Evolutionary conservation across 2,113 vertebrate species (phyloP), one percentile per base, ranked within the genome.

Genomic region (Addax nasomaculatus): DNA sequence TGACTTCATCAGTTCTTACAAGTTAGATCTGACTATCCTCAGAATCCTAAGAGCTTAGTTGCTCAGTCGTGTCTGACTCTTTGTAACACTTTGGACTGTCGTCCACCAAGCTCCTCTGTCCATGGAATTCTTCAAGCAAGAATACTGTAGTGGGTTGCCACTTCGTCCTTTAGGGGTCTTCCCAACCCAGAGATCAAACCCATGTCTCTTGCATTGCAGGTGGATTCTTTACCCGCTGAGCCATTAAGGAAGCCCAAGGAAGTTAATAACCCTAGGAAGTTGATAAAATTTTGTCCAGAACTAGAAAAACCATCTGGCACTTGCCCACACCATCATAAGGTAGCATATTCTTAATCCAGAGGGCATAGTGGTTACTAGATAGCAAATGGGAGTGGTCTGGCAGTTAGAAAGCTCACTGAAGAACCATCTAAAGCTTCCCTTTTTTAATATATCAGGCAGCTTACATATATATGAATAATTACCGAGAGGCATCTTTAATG

Each of bases 381-480:
- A 15, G 45, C 23, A 67, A 70, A 94, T 57, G 45, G 58, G 45
- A 43, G 6, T 33, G 27, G 17, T 67, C 27, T 78, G 36, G 17
- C 29, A 78, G 12, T 76, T 90, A 78, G 27, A 84, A 43, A 81
- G 27, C 51, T 76, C 51, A 39, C 33, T n/a, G n/a, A 79, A 88
- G 62, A 91, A 83, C 33, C 5, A 21, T 64, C 23, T 36, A 64
- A 57, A 78, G 29, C 62, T 84, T 13, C 10, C 7, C 6, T 64
- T 88, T 90, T 76, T 6, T 36, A 51, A 92, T 84, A 55, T 85
- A 53, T 45, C 53, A 64, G 17, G 43, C 29, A 36, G 30, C 60
- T 90, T 92, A 51, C 62, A 97, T 53, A 90, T 95, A 79, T 87
- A 53, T 88, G 60, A 23, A 36, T 92, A 85, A 94, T 85, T 89